A percentile compares a stretch with the other conserved stretches of the same genome.
Conservation (phyloP, 1,140 invertebrate genomes). For the Aricia agestis region DNA sequence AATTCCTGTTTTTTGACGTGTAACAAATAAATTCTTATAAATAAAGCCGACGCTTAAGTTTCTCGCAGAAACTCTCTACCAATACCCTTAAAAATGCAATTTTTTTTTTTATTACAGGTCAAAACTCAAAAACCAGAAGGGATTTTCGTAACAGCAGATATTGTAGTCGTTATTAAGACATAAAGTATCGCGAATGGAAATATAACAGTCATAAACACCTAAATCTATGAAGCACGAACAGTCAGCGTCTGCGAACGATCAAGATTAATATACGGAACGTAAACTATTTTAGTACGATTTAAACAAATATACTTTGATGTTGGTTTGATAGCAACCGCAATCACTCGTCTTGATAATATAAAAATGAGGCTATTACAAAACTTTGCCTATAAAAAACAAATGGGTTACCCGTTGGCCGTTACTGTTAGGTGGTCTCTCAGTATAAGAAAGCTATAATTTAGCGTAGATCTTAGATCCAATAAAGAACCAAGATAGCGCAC, state of each 20-base stretch:
- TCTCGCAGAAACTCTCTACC: too few relatives aligned
- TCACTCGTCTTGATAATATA: not conserved
- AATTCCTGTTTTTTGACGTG: too few relatives aligned
- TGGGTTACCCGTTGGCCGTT: too few relatives aligned
- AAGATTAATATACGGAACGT: not conserved
- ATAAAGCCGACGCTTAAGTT: too few relatives aligned
- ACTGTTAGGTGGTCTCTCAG: too few relatives aligned
- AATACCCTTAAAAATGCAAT: too few relatives aligned
- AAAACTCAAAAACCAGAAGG: not conserved
- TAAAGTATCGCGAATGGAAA: not conserved
- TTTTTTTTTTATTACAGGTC: not conserved
- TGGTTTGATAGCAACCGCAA: constrained; percentile 1
- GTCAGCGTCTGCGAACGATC: not conserved
- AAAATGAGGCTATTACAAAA: not conserved
- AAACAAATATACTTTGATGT: not conserved
- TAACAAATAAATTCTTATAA: too few relatives aligned
- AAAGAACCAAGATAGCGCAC: too few relatives aligned
- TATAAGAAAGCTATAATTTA: too few relatives aligned
- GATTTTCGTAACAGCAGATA: not conserved
- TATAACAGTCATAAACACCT: constrained; percentile 13
- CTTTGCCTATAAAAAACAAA: not conserved
- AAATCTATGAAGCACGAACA: not conserved
- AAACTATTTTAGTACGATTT: not conserved
- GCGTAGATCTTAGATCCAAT: too few relatives aligned
- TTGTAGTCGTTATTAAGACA: constrained; percentile 16